A percentile compares a stretch with the other conserved stretches of the same genome.
Conservation (phyloP, 2,888 invertebrate genomes). For the Bursaphelenchus okinawaensis region DNA sequence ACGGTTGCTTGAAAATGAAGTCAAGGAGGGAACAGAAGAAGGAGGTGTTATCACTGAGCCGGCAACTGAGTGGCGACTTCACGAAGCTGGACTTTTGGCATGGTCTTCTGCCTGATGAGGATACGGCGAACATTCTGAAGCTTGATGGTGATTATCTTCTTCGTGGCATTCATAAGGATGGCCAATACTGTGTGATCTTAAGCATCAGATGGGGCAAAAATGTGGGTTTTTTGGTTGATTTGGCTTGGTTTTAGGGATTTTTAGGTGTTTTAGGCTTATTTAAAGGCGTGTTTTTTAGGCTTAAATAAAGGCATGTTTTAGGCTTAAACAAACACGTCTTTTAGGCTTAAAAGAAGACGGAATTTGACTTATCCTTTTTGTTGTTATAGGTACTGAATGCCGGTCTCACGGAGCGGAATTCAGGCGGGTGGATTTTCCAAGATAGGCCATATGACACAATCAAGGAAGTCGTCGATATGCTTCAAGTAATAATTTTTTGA, state of each 20-base stretch:
- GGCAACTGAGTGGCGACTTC: background rate
- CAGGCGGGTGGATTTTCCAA: conserved; percentile 14
- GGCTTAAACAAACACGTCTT: too few species aligned
- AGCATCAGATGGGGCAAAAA: conserved; percentile 15
- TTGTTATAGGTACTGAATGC: conserved; percentile 24
- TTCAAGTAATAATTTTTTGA: too few species aligned
- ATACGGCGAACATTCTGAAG: conserved; percentile 21
- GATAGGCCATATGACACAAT: conserved; percentile 20
- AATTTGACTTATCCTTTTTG: too few species aligned
- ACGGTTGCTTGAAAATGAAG: too few species aligned
- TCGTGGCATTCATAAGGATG: conserved; percentile 1
- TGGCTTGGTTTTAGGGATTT: background rate
- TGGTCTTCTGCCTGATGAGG: conserved; percentile 26
- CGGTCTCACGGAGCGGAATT: conserved; percentile 12
- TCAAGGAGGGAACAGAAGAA: too few species aligned
- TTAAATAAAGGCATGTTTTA: too few species aligned
- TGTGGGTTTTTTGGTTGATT: conserved; percentile 1
- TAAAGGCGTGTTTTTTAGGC: background rate
- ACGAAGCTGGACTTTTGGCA: conserved; percentile 8
- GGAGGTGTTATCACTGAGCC: too few species aligned
- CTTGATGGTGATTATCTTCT: conserved; percentile 22
- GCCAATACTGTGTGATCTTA: conserved; percentile 6
- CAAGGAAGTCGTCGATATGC: conserved; percentile 17
- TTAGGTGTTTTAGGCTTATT: background rate
- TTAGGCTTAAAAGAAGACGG: too few species aligned